phyloP scores from a whole-genome alignment of 1,140 invertebrate species.

The Dinothrombium tinctorium region DNA sequence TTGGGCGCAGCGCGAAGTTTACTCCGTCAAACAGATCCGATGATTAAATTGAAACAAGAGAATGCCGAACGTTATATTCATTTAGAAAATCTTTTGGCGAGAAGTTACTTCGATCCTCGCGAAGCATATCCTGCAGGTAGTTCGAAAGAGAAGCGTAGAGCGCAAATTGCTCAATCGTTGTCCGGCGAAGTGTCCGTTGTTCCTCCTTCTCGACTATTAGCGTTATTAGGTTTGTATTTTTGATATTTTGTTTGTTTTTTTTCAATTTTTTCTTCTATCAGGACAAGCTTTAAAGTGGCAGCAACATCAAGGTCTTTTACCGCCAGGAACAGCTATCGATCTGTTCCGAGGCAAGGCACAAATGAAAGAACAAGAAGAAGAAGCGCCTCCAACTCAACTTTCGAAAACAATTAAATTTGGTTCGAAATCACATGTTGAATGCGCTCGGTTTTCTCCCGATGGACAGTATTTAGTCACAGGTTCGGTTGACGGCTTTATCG shows the following conservation, averaged over 20 bases:
- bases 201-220: slow-evolving; percentile 76
- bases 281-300: slow-evolving; percentile 99
- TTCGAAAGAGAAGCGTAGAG: slow-evolving; percentile 79
- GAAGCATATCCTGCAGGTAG: slow-evolving; percentile 91
- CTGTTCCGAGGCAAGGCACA: slow-evolving; percentile 96
- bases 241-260: neutral
- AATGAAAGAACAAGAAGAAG: slow-evolving; percentile 91
- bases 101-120: slow-evolving; percentile 91
- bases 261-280: neutral
- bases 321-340: slow-evolving; percentile 93
- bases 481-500: slow-evolving; percentile 93
- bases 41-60: slow-evolving; percentile 91
- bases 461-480: slow-evolving; percentile 93
- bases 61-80: slow-evolving; percentile 86
- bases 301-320: slow-evolving; percentile 90
- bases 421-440: slow-evolving; percentile 74
- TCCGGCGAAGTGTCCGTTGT: slow-evolving; percentile 95
- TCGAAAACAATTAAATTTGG: slow-evolving; percentile 91
- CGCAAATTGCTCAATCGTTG: slow-evolving; percentile 77
- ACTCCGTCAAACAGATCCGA: slow-evolving; percentile 92
- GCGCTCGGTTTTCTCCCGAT: slow-evolving; percentile 84
- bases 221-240: slow-evolving; percentile 32
- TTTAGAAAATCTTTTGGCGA: slow-evolving; percentile 77
- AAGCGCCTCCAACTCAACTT: slow-evolving; percentile 86
- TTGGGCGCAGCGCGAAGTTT: slow-evolving; percentile 87